Evolutionary conservation across 2,888 invertebrate species (phyloP), one percentile per base, ranked within the genome.

Genomic region (Leptodirus hochenwartii): DNA sequence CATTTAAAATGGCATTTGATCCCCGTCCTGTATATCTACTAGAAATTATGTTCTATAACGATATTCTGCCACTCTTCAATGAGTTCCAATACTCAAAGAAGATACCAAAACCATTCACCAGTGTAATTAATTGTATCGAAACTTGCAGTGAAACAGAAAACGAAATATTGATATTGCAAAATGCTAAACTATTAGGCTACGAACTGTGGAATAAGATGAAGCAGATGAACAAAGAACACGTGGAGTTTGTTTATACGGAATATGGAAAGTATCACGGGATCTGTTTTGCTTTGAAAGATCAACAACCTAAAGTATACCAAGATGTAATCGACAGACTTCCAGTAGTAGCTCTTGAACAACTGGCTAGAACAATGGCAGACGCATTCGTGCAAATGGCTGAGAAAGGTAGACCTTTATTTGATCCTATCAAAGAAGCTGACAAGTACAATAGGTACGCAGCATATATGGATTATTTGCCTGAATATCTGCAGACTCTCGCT

Each of bases 221-320:
- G 10, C 39, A 42, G 5, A 43, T 51, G 38, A 37, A 49, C 22
- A 37, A 41, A 11, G 35, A 41, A 13, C 50, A 51, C 31, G 33
- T 48, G 2, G 31, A 30, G n/a, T 17, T 44, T 5, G 45, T 47
- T 11, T 30, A 51, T 13, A 35, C 37, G 6, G 45, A 46, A 25
- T 45, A 47, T 24, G 51, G 43, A 0, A 45, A 43, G 27, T 44
- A 47, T 11, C 51, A 53, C 32, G 44, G 47, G 1, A 31, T 46
- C 2, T 46, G 46, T 3, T 42, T 44, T 11, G 49, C 45, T 1
- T 32, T 50, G 23, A 43, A 38, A 14, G 37, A 47, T 24, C 39
- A 43, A 25, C 29, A 44, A 13, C 42, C 43, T 2, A 38, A 45
- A 29, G 24, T 34, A 14, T 48, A 42, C 31, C 30, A 38, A 2